Evolutionary conservation across 92 coral and sea anemone species (phyloP), one percentile per base, ranked within the genome.

Genomic region (Parazoanthus atlanticus): DNA sequence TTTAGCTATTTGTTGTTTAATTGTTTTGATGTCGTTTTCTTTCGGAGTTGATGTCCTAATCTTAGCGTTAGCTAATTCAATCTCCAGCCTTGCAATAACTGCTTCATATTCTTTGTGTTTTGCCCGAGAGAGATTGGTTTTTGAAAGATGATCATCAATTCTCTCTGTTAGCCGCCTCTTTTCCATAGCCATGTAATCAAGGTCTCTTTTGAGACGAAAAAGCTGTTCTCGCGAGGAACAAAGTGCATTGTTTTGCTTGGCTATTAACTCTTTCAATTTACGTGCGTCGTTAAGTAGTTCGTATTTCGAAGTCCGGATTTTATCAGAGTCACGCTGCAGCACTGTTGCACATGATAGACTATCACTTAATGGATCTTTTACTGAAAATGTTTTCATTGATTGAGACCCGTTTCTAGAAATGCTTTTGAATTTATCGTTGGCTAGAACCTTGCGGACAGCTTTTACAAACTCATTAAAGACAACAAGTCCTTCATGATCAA

Each of bases 111-210:
- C 79, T 36, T n/a, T 75, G 49, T 75, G 79, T 17, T 26, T 75
- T 38, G n/a, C 49, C 31, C 31, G 46, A 8, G 46, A 36, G 3
- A 34, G 25, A 5, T 21, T 36, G 15, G 40, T 75, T n/a, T 75
- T 75, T 75, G 79, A 75, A 6, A 75, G 52, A 1, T 19, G 79
- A 33, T 75, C 5, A 11, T 9, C 31, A 23, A 38, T 38, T 23
- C 26, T 75, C 43, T 75, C 52, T 33, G 52, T 21, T 33, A 33
- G 79, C 9, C 1, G 0, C 2, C 17, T 34, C 29, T 36, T 36
- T 75, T 75, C 79, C 52, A 7, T 75, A 34, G 79, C 79, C 26
- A 75, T 75, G 30, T 33, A 36, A 75, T 38, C 79, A 38, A 75
- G 25, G 43, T 75, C 79, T 36, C 52, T 19, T 36, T 75, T 75